These are phyloP conservation scores for Condylura cristata DNA, from an alignment of 2,113 vertebrate genomes.

Conservation along the genomic window DNA sequence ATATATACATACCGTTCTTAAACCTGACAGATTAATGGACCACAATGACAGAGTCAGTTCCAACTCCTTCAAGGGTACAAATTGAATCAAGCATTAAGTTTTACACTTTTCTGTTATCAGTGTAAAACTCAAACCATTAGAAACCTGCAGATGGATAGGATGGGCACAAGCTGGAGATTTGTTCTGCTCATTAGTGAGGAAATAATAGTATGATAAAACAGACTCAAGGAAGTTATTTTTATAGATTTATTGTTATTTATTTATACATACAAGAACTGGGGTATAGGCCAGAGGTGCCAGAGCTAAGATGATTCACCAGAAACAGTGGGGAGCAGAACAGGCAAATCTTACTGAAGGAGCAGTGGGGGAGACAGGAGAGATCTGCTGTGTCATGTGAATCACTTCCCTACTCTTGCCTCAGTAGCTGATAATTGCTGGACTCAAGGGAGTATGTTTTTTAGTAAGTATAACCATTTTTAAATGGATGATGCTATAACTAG, in stretches of 20 bases:
- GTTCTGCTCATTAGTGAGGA: not conserved
- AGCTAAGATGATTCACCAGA: no score
- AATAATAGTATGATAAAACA: not conserved
- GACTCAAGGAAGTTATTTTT: not conserved
- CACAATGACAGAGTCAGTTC: not conserved
- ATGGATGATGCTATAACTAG: not conserved
- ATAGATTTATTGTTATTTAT: no score
- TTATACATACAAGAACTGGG: no score
- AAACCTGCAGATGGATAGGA: not conserved
- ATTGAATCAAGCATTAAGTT: not conserved
- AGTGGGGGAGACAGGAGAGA: no score
- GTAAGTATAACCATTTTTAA: not conserved
- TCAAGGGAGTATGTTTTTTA: not conserved
- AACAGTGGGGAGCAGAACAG: no score
- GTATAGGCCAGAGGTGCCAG: no score
- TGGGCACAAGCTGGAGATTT: not conserved
- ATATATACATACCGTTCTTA: not conserved
- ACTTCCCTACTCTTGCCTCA: no score
- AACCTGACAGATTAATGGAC: not conserved
- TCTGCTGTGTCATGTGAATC: no score
- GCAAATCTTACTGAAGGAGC: no score
- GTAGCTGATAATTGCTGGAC: no score
- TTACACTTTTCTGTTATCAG: not conserved
- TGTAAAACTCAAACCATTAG: not conserved
- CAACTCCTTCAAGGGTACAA: not conserved